Evolutionary conservation across 2,797 vertebrate species (phyloP), one percentile per base, ranked within the genome.

Genomic region (Pangasius djambal): DNA sequence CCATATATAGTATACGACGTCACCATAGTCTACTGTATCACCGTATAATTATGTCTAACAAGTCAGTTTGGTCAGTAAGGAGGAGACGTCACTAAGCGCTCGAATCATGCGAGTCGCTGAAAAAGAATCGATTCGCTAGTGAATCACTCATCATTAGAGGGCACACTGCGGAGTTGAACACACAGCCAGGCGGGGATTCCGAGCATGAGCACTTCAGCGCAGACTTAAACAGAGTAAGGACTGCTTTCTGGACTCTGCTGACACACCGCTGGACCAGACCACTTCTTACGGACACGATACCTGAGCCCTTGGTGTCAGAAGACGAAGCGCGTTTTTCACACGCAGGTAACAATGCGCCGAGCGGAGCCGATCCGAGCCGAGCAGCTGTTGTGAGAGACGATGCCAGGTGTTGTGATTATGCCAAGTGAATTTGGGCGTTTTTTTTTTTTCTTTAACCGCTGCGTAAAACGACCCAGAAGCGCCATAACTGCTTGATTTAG

Each of bases 191-290:
- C 75, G 94, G 94, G 93, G 94, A 96, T 95, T 95, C 95, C 94
- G 95, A 95, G 93, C 95, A 95, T 94, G 95, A 95, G 95, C 95
- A 95, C 93, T 94, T 92, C 94, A 90, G 93, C 89, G 85, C 93
- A 75, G 92, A 87, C 91, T 69, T 85, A 9, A 90, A 84, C 72
- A 75, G 91, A 92, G 65, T 69, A 72, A 40, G 70, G 84, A 88
- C 90, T 28, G 67, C 79, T 90, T 91, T 92, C 87, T 69, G 67
- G 93, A 79, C 88, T 90, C 78, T 70, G 92, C 85, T 91, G 67
- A 87, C 91, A 88, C 57, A 48, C 86, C 5, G 61, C 57, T 22
- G 28, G 25, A 65, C 28, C 75, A 48, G 61, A 81, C 44, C 61
- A 8, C 59, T 87, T 63, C 74, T 34, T 44, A n/a, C 85, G 70